These are phyloP conservation scores for Drosophila subobscura DNA, from an alignment of 1,140 invertebrate genomes.

Conservation along the genomic window DNA sequence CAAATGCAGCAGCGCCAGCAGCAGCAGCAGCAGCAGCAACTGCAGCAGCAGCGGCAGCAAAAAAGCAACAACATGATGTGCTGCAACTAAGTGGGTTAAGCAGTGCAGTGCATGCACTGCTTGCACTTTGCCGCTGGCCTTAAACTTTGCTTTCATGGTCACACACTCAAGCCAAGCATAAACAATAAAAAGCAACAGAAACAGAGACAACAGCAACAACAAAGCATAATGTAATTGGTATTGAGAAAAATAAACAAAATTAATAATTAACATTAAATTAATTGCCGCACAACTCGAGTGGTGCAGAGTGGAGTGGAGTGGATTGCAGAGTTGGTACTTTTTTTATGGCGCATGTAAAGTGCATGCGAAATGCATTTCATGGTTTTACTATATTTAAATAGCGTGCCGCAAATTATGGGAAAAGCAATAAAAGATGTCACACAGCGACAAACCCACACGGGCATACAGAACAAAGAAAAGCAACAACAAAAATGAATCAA, in stretches of 20 bases:
- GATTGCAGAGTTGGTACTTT: constrained; percentile 2
- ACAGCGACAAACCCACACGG: constrained; percentile 21
- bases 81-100: constrained; percentile 21
- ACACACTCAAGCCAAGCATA: background rate
- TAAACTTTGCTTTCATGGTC: constrained; percentile 40
- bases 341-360: constrained; percentile 11
- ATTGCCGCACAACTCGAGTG: constrained; percentile 23
- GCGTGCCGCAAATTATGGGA: constrained; percentile 59
- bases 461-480: constrained; percentile 21
- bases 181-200: constrained; percentile 3
- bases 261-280: constrained; percentile 43
- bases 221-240: constrained; percentile 22
- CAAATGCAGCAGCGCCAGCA: constrained; percentile 29
- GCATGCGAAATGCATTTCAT: constrained; percentile 31
- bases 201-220: constrained; percentile 1
- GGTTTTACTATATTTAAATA: constrained; percentile 37
- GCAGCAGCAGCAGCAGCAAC: constrained; percentile 2
- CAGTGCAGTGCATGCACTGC: constrained; percentile 28
- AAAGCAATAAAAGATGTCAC: constrained; percentile 53
- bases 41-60: constrained; percentile 6
- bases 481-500: constrained; percentile 27
- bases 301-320: background rate
- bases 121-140: constrained; percentile 24
- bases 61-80: constrained; percentile 23
- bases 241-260: constrained; percentile 18